A percentile compares a stretch with the other conserved stretches of the same genome.
Conservation (phyloP, 1,140 invertebrate species). For the Cotesia typhae region DNA sequence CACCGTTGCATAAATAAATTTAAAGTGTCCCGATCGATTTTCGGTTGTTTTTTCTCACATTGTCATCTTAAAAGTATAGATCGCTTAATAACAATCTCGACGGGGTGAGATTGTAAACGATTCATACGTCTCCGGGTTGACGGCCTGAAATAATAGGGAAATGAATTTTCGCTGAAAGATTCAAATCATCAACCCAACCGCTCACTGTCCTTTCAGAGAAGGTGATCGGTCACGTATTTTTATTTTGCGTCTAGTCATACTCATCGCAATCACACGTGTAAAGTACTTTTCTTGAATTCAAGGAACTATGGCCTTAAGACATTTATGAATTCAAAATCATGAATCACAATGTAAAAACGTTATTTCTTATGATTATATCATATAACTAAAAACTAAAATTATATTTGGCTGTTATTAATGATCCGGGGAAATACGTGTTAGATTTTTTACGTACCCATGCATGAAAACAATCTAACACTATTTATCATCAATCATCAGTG, state of each 20-base stretch:
- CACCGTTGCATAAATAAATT: no score
- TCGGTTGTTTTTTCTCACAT: background rate
- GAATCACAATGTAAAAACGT: background rate
- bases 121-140: constrained; percentile 64
- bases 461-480: background rate
- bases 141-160: constrained; percentile 66
- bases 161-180: constrained; percentile 63
- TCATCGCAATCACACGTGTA: constrained; percentile 28
- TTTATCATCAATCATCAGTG: constrained; percentile 22
- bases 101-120: constrained; percentile 58
- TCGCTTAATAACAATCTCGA: constrained; percentile 38
- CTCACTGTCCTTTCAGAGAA: constrained; percentile 16
- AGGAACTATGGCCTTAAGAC: constrained; percentile 21
- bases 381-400: no score
- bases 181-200: constrained; percentile 47
- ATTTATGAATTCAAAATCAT: no score
- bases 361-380: constrained; percentile 4
- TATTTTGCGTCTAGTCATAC: constrained; percentile 1
- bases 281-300: background rate
- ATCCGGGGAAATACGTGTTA: background rate
- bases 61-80: constrained; percentile 18
- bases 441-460: background rate
- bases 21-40: background rate
- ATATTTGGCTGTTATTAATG: background rate
- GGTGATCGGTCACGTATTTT: constrained; percentile 35